These are phyloP conservation scores for Elysia crispata DNA, from an alignment of 2,888 invertebrate species.

Conservation along the genomic window DNA sequence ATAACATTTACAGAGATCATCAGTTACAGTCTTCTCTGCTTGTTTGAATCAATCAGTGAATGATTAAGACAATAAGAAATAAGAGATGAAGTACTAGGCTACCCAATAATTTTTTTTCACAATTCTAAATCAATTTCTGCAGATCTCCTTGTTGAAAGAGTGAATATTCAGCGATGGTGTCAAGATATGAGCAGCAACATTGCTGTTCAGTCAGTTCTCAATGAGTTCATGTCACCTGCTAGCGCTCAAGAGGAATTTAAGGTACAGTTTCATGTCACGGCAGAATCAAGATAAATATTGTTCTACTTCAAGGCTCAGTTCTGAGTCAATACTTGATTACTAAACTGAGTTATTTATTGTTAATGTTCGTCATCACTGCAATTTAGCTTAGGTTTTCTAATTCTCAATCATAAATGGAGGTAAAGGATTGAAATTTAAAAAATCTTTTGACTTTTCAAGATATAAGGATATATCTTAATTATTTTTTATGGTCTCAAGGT, in stretches of 20 bases:
- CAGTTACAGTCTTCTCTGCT: neutral
- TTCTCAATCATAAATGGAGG: no score
- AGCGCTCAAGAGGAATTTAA: constrained; percentile 52
- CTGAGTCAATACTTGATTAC: no score
- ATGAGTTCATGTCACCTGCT: constrained; percentile 52
- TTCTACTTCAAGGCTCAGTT: no score
- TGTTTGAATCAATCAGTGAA: neutral
- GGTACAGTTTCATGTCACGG: constrained; percentile 37
- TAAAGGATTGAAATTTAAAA: no score
- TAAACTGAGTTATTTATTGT: no score
- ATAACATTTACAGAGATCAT: neutral
- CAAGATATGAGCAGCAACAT: constrained; percentile 47
- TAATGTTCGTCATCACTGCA: neutral
- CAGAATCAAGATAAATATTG: no score
- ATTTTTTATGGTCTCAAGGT: no score
- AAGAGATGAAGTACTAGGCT: no score
- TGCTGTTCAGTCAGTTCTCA: constrained; percentile 56
- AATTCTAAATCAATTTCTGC: neutral
- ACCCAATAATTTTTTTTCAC: neutral
- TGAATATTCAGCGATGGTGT: constrained; percentile 59
- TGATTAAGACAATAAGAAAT: no score
- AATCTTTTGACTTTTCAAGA: no score
- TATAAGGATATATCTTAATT: neutral
- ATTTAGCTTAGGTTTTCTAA: neutral
- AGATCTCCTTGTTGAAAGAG: constrained; percentile 49